Evolutionary conservation across 2,888 invertebrate species (phyloP), one percentile per base, ranked within the genome.

Genomic region (Hybos culiciformis): DNA sequence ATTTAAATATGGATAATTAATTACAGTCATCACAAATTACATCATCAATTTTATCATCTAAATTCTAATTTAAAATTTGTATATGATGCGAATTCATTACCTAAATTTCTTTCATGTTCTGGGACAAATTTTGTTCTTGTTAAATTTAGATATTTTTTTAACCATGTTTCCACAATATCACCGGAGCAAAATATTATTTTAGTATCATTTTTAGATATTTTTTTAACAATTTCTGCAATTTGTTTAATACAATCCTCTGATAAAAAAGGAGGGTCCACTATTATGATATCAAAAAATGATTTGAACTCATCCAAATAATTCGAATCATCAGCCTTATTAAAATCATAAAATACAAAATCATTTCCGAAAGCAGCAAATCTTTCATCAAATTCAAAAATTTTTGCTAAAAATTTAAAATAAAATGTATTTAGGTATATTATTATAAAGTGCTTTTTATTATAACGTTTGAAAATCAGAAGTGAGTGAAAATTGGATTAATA

Each of bases 231-330:
- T 45, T 77, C 67, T 0, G 86, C 75, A 1, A 82, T 82, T 69
- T 93, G 92, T 2, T 76, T 73, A 38, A 94, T 71, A 63, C 96
- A 96, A 61, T 94, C 94, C 52, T 88, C 83, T 0, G 92, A 84
- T 3, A 97, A 70, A 66, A 94, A 96, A 0, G 97, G 97, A 2
- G 97, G 96, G 68, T 97, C 96, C 0, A 84, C 88, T 42, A 97
- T 71, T 2, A 96, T 83, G 19, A 96, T 60, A 63, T 93, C 87
- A 61, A 80, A 93, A 37, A 68, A 60, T 18, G 68, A 46, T 6
- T 51, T 46, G 20, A 56, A 54, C 0, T 53, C 66, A 2, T 68
- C 53, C 12, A 77, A 66, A 11, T 80, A 75, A 24, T 69, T 59
- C 0, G 81, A 77, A 12, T 87, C 56, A 38, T 76, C 72, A 11